A percentile compares a stretch with the other conserved stretches of the same genome.
Evolutionary conservation across 1,140 invertebrate species (phyloP).

Genomic region (Matsumurasca onukii): DNA sequence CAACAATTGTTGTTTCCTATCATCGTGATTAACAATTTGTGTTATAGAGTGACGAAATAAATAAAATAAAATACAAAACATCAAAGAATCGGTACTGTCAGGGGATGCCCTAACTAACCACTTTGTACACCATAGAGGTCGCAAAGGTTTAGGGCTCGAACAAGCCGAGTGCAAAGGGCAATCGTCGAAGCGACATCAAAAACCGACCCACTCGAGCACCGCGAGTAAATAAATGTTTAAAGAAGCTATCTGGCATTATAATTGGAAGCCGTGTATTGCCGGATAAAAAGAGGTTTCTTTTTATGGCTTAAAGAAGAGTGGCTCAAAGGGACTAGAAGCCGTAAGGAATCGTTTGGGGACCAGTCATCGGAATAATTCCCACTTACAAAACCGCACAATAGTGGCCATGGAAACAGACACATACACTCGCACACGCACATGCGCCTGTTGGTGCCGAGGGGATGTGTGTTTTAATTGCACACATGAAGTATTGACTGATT

Average conservation of each 20-base stretch:
- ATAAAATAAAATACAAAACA: no score
- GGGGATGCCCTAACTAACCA: no score
- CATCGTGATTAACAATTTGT: no score
- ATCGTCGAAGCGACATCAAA: constrained; percentile 8
- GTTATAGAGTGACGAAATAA: no score
- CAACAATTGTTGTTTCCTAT: no score
- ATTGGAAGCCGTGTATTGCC: constrained; percentile 20
- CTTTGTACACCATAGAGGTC: no score
- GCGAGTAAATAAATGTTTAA: constrained; percentile 25
- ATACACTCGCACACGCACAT: background rate
- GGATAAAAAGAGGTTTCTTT: constrained; percentile 21
- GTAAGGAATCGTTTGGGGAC: constrained; percentile 20
- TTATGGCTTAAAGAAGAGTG: constrained; percentile 22
- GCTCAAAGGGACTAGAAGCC: constrained; percentile 2
- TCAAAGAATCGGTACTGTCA: no score
- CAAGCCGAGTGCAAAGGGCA: no score
- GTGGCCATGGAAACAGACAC: background rate
- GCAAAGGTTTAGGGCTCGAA: no score
- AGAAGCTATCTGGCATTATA: constrained; percentile 11
- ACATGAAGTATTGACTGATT: no score
- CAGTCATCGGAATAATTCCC: constrained; percentile 27
- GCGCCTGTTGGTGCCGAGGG: no score
- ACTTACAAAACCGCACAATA: background rate
- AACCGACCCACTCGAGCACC: background rate
- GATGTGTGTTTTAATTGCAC: no score